phyloP scores from a whole-genome alignment of 1,140 invertebrate species.

The Physella acuta region DNA sequence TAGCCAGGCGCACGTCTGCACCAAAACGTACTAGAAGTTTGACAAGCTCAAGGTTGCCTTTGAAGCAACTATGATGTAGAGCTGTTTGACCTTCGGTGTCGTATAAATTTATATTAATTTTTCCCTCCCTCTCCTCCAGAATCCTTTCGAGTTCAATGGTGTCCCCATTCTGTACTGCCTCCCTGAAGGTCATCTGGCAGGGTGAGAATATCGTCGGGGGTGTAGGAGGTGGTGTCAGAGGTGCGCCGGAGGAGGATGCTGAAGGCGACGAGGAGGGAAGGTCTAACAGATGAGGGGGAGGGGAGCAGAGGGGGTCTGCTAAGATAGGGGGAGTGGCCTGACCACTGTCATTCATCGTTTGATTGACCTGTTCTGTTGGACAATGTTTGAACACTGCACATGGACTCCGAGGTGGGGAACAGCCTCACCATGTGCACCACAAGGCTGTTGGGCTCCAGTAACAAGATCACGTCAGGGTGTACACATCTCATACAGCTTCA shows the following conservation, averaged over 20 bases:
- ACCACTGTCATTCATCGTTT: slow-evolving; percentile 14
- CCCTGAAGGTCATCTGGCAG: slow-evolving; percentile 55
- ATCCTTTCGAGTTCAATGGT: slow-evolving; percentile 54
- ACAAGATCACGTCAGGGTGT: no score
- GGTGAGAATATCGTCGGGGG: slow-evolving; percentile 11
- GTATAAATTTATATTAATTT: slow-evolving; percentile 28
- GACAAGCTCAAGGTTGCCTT: slow-evolving; percentile 64
- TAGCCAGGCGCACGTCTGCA: slow-evolving; percentile 62
- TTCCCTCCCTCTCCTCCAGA: slow-evolving; percentile 55
- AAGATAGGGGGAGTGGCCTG: background rate
- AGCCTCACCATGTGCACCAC: no score
- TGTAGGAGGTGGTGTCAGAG: slow-evolving; percentile 19
- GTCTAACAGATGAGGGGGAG: background rate
- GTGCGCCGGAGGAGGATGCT: background rate
- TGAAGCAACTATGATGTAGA: slow-evolving; percentile 61
- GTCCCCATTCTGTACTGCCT: slow-evolving; percentile 58
- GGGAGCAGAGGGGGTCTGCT: background rate
- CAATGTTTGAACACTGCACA: no score
- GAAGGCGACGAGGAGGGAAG: background rate
- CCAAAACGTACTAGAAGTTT: slow-evolving; percentile 63
- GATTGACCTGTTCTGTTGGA: no score
- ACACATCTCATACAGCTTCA: no score
- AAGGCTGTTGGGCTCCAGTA: no score
- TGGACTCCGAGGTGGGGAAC: no score
- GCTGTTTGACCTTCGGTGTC: slow-evolving; percentile 16